These are phyloP conservation scores for Aricia agestis DNA, from an alignment of 1,140 invertebrate genomes.

Conservation along the genomic window DNA sequence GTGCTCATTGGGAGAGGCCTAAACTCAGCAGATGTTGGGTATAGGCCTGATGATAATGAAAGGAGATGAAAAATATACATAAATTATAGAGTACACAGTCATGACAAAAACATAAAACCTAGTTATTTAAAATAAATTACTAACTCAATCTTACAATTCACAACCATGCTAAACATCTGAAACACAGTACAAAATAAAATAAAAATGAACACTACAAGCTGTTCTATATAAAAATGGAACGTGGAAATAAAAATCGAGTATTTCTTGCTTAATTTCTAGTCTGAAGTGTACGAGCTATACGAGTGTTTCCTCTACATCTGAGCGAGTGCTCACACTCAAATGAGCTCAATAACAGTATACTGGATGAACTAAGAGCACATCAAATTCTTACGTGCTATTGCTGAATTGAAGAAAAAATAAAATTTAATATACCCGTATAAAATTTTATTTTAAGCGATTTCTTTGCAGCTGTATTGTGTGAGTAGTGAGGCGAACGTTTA, in stretches of 20 bases:
- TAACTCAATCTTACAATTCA: no score
- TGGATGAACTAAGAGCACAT: neutral
- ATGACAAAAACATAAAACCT: no score
- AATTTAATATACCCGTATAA: neutral
- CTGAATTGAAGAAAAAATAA: neutral
- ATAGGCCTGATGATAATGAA: no score
- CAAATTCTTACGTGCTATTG: neutral
- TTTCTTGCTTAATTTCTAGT: neutral
- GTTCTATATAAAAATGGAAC: neutral
- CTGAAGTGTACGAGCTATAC: neutral
- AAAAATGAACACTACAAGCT: neutral
- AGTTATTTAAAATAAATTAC: no score
- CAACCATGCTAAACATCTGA: neutral
- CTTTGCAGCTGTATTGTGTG: neutral
- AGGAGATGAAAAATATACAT: no score
- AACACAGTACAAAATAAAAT: neutral
- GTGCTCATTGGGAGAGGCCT: no score
- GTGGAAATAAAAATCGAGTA: neutral
- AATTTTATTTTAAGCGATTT: neutral
- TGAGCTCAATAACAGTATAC: constrained; percentile 10
- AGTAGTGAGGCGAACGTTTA: neutral
- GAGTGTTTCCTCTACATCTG: neutral
- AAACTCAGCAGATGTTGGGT: no score
- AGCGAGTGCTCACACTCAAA: constrained; percentile 3
- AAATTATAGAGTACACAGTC: no score